These are phyloP conservation scores for Tipula helvola DNA, from an alignment of 2,888 invertebrate genomes.

Conservation along the genomic window DNA sequence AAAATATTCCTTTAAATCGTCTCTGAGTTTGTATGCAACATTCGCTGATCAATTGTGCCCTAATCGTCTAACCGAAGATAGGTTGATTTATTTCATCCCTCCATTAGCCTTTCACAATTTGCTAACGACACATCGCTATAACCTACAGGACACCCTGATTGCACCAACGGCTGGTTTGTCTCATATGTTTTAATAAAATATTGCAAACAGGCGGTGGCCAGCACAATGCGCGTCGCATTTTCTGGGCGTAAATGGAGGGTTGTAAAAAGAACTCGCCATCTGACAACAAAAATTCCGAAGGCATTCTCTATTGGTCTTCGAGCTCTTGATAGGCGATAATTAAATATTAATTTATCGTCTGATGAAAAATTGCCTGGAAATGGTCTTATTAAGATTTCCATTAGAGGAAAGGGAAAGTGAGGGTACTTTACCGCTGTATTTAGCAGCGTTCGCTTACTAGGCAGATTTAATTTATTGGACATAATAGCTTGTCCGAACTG, in stretches of 20 bases:
- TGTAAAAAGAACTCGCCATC: not conserved
- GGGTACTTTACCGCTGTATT: not conserved
- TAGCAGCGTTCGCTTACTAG: not conserved
- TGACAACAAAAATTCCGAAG: not conserved
- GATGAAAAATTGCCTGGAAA: not conserved
- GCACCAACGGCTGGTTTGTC: not conserved
- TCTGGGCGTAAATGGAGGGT: not conserved
- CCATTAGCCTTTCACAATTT: not conserved
- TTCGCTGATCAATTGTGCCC: not conserved
- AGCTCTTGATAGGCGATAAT: constrained; percentile 14
- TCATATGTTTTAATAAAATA: not conserved
- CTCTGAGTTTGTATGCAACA: no score
- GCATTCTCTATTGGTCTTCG: not conserved
- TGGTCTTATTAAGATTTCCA: not conserved
- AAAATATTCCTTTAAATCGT: no score
- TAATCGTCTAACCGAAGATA: not conserved
- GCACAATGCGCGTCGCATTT: not conserved
- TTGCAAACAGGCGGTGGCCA: not conserved
- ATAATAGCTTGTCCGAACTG: not conserved
- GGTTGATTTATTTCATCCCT: not conserved
- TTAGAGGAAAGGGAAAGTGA: not conserved
- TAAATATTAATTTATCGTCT: not conserved
- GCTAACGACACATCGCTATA: not conserved
- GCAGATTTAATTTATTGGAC: not conserved
- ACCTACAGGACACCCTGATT: not conserved